Base-by-base conservation (phyloP, 2,797 vertebrate species). In the Phoeniculus purpureus region DNA sequence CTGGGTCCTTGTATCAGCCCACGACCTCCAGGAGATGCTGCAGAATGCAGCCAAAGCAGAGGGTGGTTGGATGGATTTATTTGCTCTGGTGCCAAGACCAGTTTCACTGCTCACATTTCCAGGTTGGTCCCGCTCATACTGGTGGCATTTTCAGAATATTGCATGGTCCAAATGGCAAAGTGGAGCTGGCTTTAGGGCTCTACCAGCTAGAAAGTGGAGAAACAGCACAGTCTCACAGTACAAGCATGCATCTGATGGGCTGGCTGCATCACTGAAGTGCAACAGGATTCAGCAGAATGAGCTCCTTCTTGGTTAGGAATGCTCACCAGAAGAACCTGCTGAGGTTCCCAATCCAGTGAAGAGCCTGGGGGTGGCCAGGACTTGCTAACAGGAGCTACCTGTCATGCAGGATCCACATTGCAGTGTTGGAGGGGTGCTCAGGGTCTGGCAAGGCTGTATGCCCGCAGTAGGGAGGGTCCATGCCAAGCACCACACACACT, bases 61-160 rank as follows among this genome's bases (percentile, higher is more conserved):
- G 15, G 13, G n/a, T 11, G 50, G 10, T 25, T 60, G 47, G 25
- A 2, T n/a, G 58, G 60, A 85, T 76, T 72, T 31, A 10, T 26
- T n/a, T 60, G 60, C 19, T 26, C 3, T 23, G 4, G 18, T 32
- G 68, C 54, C 60, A 47, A 25, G 25, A 6, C 0, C 6, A 7
- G 51, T 8, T 71, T 54, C 43, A 32, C 19, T 60, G 1, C 10
- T 61, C 47, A 22, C 31, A 20, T 31, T n/a, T 26, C 56, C 0
- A 45, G 15, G 50, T 6, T 22, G 58, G 25, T 51, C 22, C 68
- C 25, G 51, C 62, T 40, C 50, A 23, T 50, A 14, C 3, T 0
- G 0, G 2, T 1, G 15, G 23, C 0, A 0, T 56, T 83, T 8
- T 45, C 68, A 75, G 72, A 67, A 25, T 0, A 0, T 22, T 5